Conservation (phyloP, 2,888 invertebrate species). For the Lepidochrysops patricia region DNA sequence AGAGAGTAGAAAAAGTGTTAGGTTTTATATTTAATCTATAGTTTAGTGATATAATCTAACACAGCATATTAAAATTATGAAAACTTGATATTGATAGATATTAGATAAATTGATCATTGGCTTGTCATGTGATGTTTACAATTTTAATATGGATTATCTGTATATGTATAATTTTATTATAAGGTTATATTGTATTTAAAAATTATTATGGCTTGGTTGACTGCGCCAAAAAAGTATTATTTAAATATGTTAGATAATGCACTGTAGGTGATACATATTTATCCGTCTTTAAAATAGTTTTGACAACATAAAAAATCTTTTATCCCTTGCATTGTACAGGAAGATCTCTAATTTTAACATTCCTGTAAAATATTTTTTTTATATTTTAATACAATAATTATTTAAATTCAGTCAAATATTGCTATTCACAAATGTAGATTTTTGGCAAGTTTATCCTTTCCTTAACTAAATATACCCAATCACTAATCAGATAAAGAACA, state of each 20-base stretch:
- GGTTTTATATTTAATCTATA: not conserved
- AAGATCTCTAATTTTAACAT: not conserved
- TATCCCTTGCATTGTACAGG: not conserved
- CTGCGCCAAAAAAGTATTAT: not conserved
- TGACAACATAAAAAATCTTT: not conserved
- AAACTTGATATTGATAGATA: not conserved
- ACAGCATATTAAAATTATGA: not conserved
- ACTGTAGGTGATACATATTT: not conserved
- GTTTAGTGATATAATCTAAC: not conserved
- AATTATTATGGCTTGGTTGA: not conserved
- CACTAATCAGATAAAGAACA: too few species aligned
- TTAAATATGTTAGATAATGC: not conserved
- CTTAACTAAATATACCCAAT: not conserved
- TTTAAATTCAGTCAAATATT: too few species aligned
- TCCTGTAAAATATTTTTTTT: not conserved
- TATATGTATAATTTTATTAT: not conserved
- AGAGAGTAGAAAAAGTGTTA: not conserved
- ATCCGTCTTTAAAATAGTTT: not conserved
- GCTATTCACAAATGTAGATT: too few species aligned
- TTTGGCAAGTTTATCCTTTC: too few species aligned
- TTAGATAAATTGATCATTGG: not conserved
- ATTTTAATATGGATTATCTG: not conserved
- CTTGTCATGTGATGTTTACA: not conserved
- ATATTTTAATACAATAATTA: not conserved
- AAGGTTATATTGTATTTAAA: too few species aligned